A percentile compares a stretch with the other conserved stretches of the same genome.
phyloP scores from a whole-genome alignment of 1,140 invertebrate genomes.

The Neodiprion virginianus region DNA sequence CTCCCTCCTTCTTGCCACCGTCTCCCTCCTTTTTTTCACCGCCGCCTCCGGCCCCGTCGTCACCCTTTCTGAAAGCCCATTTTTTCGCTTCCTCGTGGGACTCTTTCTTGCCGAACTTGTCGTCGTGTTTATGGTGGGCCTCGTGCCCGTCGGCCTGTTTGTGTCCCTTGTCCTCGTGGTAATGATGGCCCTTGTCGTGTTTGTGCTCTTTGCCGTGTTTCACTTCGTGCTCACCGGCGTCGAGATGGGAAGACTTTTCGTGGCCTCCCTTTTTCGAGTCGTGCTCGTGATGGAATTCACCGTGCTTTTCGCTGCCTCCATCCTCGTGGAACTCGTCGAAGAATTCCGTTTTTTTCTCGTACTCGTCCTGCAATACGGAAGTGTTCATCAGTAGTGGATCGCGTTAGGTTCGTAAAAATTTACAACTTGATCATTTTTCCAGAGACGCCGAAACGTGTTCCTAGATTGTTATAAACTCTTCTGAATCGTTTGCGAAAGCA shows the following conservation, averaged over 20 bases:
- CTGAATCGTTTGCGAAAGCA: no score
- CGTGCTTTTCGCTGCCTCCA: conserved; percentile 53
- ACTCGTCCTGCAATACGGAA: conserved; percentile 54
- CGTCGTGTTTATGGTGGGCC: conserved; percentile 58
- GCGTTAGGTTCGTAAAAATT: neutral
- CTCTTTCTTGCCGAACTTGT: conserved; percentile 58
- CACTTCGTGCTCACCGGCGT: conserved; percentile 60
- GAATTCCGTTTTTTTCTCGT: conserved; percentile 61
- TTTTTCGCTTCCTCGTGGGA: conserved; percentile 64
- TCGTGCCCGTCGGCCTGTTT: conserved; percentile 63
- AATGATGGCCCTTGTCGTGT: conserved; percentile 65
- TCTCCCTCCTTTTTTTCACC: neutral
- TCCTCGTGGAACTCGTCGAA: conserved; percentile 62
- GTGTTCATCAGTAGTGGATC: neutral
- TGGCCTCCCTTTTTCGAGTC: conserved; percentile 54
- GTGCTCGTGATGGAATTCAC: conserved; percentile 49
- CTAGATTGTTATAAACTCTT: no score
- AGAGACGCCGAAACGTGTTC: no score
- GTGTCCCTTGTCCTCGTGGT: conserved; percentile 66
- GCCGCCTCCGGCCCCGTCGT: conserved; percentile 35
- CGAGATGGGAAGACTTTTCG: conserved; percentile 58
- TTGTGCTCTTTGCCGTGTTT: conserved; percentile 67
- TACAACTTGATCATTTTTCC: neutral
- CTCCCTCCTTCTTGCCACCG: neutral
- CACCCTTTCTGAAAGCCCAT: conserved; percentile 63